A percentile compares a stretch with the other conserved stretches of the same genome.
Conservation (phyloP, 2,888 invertebrate species). For the Drosophila kuntzei region DNA sequence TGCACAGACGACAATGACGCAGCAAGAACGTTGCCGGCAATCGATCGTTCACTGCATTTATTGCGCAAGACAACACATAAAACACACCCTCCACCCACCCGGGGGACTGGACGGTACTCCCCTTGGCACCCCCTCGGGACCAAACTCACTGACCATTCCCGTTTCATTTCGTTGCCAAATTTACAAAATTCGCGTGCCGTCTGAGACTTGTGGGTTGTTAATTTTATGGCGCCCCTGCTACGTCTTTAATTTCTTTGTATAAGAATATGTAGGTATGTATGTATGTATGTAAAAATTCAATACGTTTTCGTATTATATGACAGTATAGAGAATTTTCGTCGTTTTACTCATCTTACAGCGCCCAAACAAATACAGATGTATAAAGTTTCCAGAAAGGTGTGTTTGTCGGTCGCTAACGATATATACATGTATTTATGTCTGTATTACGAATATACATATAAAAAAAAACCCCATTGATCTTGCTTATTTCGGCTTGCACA, state of each 20-base stretch:
- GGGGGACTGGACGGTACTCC: conserved; percentile 10
- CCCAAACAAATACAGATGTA: conserved; percentile 47
- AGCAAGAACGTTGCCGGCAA: conserved; percentile 45
- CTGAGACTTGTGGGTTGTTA: conserved; percentile 31
- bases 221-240: conserved; percentile 32
- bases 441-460: conserved; percentile 8
- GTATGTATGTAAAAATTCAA: conserved; percentile 17
- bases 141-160: conserved; percentile 26
- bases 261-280: background rate
- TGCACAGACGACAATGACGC: conserved; percentile 70
- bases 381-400: conserved; percentile 64
- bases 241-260: conserved; percentile 28
- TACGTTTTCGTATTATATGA: conserved; percentile 50
- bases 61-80: conserved; percentile 55
- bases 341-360: conserved; percentile 49
- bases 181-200: conserved; percentile 59
- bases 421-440: conserved; percentile 10
- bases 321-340: conserved; percentile 53
- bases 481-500: conserved; percentile 40
- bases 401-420: conserved; percentile 55
- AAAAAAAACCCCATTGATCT: conserved; percentile 52
- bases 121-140: conserved; percentile 3
- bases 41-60: conserved; percentile 61
- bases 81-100: conserved; percentile 17
- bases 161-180: conserved; percentile 45